These are phyloP conservation scores for Alethe castanea DNA, from an alignment of 2,113 vertebrate genomes.

Conservation along the genomic window DNA sequence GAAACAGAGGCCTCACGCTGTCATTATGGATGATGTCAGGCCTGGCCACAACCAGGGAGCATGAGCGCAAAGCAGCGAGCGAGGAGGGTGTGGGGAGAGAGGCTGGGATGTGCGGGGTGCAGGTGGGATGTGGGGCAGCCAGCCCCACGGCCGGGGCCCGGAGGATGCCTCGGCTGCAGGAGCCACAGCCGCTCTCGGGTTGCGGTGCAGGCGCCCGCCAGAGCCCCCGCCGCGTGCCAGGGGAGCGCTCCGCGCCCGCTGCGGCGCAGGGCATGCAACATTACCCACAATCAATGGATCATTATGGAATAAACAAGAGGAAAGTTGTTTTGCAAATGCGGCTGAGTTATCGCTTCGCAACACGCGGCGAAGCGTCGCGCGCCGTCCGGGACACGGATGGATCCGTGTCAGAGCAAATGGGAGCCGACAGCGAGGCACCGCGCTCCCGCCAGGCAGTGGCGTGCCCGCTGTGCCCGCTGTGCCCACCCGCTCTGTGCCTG, in stretches of 20 bases:
- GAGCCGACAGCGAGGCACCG: background rate
- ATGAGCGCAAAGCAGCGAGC: background rate
- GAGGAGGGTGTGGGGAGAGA: background rate
- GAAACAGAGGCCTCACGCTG: background rate
- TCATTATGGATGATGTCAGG: constrained; percentile 1
- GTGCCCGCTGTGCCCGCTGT: fast-evolving
- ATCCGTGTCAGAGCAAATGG: background rate
- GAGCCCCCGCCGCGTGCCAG: background rate
- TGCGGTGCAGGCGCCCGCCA: background rate
- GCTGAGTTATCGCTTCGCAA: constrained; percentile 33
- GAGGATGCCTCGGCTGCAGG: fast-evolving
- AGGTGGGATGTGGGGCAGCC: background rate
- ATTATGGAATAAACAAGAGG: constrained; percentile 63
- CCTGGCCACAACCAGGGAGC: background rate
- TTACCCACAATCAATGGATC: constrained; percentile 65
- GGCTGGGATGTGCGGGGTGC: background rate
- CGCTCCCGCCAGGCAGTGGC: background rate
- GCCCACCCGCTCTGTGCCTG: background rate
- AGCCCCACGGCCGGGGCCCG: fast-evolving
- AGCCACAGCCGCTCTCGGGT: background rate
- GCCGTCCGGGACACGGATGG: background rate
- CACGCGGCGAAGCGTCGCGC: background rate
- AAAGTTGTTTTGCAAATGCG: constrained; percentile 58
- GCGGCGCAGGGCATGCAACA: constrained; percentile 50
- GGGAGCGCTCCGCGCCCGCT: background rate